These are phyloP conservation scores for Ciconia stormi DNA, from an alignment of 2,113 vertebrate genomes.

Conservation along the genomic window DNA sequence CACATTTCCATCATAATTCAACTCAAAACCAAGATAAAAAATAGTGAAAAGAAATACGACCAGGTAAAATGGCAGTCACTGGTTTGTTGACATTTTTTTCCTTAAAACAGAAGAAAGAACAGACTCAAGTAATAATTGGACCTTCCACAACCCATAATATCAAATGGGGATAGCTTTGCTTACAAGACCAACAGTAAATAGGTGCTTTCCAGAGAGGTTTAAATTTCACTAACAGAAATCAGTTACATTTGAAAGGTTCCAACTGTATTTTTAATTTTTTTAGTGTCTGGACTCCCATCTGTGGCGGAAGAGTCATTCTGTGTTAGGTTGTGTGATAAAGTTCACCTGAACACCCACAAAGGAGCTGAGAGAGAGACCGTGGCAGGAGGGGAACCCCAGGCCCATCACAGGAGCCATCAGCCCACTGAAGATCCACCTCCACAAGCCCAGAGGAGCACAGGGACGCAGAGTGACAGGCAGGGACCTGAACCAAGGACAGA, in stretches of 20 bases:
- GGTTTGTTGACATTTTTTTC: neutral
- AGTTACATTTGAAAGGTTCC: neutral
- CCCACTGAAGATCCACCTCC: neutral
- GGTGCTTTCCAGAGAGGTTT: neutral
- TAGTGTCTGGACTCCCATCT: neutral
- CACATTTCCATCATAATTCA: constrained; percentile 1
- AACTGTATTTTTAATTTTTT: neutral
- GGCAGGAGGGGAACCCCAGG: neutral
- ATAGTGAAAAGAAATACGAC: neutral
- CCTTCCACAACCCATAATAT: neutral
- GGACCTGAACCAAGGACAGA: neutral
- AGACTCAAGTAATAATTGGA: neutral
- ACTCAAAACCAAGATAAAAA: neutral
- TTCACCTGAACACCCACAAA: neutral
- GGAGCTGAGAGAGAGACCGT: neutral
- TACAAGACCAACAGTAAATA: neutral
- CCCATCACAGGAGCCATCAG: neutral
- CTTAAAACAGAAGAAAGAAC: neutral
- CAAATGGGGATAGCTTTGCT: neutral
- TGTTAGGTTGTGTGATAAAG: neutral
- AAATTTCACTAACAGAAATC: neutral
- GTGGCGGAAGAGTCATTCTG: neutral
- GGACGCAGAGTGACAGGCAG: neutral
- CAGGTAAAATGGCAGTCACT: neutral
- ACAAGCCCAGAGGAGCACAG: neutral